Percentiles rank a stretch among this genome's conserved stretches.
These are phyloP conservation scores for Capromys pilorides DNA, from an alignment of 2,797 vertebrate species.

Conservation along the genomic window DNA sequence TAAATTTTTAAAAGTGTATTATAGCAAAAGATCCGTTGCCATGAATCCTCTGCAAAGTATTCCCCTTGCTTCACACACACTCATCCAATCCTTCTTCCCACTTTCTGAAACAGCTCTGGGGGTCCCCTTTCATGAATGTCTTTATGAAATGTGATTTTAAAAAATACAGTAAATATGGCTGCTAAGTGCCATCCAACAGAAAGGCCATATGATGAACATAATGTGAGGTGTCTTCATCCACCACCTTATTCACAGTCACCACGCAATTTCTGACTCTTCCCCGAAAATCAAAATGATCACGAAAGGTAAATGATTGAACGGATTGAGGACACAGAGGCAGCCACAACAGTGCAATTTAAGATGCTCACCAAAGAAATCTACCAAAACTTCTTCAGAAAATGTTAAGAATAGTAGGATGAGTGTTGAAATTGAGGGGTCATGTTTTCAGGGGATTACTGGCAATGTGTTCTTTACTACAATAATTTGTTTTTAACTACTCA, in stretches of 20 bases:
- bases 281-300: not conserved
- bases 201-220: not conserved
- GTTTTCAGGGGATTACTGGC: not conserved
- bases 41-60: not conserved
- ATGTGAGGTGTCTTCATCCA: not conserved
- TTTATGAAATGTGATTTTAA: not conserved
- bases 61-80: not conserved
- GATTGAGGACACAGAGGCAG: not conserved
- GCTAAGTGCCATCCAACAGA: not conserved
- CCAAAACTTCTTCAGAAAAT: not conserved
- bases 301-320: not conserved
- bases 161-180: not conserved
- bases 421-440: no score
- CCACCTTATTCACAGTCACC: not conserved
- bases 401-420: not conserved
- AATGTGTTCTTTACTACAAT: not conserved
- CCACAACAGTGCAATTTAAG: not conserved
- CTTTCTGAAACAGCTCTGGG: not conserved
- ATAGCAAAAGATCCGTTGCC: not conserved
- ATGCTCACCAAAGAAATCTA: not conserved
- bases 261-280: not conserved
- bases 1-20: not conserved
- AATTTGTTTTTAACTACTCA: not conserved
- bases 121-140: not conserved
- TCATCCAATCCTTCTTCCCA: not conserved